These are phyloP conservation scores for Nilaparvata lugens DNA, from an alignment of 1,140 invertebrate species.

Conservation along the genomic window DNA sequence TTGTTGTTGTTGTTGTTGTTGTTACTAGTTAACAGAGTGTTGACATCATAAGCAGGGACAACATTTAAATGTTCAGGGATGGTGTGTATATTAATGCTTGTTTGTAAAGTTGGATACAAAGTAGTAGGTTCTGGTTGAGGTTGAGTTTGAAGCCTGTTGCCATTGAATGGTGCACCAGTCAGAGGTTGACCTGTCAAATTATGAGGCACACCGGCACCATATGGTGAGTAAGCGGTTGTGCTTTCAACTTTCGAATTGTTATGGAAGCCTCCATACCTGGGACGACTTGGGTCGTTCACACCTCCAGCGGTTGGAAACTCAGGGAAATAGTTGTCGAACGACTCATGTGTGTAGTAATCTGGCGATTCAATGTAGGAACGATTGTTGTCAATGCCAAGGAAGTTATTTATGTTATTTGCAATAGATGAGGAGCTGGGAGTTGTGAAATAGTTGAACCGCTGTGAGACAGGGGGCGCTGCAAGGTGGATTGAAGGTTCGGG, in stretches of 20 bases:
- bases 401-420: conserved; percentile 16
- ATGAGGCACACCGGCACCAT: conserved; percentile 33
- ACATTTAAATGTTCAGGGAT: conserved; percentile 11
- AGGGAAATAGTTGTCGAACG: conserved; percentile 28
- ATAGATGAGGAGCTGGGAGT: conserved; percentile 14
- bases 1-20: too few species aligned
- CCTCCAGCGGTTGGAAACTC: conserved; percentile 36
- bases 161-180: conserved; percentile 8
- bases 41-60: conserved; percentile 20
- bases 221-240: conserved; percentile 30
- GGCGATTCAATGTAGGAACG: conserved; percentile 10
- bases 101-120: conserved; percentile 1
- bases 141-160: neutral
- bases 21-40: conserved; percentile 8
- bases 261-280: conserved; percentile 41
- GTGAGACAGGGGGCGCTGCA: neutral
- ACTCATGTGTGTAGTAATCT: conserved; percentile 14
- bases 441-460: neutral
- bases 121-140: neutral
- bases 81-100: conserved; percentile 9
- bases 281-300: conserved; percentile 31
- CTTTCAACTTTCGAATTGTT: conserved; percentile 37
- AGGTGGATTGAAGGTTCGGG: neutral
- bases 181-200: conserved; percentile 17
- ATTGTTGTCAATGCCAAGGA: conserved; percentile 4